phyloP scores from a whole-genome alignment of 2,888 invertebrate species.

The Tachina grossa region DNA sequence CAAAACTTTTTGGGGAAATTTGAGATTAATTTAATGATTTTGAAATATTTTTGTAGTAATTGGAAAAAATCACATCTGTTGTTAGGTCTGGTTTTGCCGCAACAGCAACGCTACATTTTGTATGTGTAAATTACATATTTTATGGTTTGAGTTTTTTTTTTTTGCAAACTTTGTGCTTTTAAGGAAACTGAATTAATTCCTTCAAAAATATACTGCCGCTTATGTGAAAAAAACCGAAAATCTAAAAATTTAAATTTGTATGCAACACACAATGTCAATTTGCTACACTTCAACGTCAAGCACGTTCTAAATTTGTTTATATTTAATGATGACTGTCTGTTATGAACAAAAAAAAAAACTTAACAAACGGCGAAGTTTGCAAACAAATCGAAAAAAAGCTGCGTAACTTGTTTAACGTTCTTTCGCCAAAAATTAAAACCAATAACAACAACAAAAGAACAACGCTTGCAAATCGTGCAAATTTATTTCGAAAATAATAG shows the following conservation, averaged over 20 bases:
- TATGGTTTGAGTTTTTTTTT: conserved; percentile 14
- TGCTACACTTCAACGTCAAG: conserved; percentile 6
- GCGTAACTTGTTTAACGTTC: conserved; percentile 51
- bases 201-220: neutral
- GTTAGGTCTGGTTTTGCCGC: conserved; percentile 11
- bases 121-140: conserved; percentile 35
- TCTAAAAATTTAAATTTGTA: conserved; percentile 16
- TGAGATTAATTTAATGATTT: neutral
- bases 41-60: conserved; percentile 7
- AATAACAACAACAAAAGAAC: conserved; percentile 8
- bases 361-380: too few species aligned
- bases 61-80: conserved; percentile 46
- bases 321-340: conserved; percentile 21
- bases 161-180: neutral
- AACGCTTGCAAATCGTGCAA: too few species aligned
- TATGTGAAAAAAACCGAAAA: neutral
- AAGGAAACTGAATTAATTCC: conserved; percentile 14
- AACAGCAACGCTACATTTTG: neutral
- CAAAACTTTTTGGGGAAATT: conserved; percentile 28
- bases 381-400: neutral
- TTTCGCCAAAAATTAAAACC: conserved; percentile 33
- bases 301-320: conserved; percentile 29
- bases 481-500: too few species aligned
- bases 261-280: neutral
- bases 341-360: neutral